phyloP scores from a whole-genome alignment of 2,797 vertebrate genomes.

The Fistularia tabacaria region DNA sequence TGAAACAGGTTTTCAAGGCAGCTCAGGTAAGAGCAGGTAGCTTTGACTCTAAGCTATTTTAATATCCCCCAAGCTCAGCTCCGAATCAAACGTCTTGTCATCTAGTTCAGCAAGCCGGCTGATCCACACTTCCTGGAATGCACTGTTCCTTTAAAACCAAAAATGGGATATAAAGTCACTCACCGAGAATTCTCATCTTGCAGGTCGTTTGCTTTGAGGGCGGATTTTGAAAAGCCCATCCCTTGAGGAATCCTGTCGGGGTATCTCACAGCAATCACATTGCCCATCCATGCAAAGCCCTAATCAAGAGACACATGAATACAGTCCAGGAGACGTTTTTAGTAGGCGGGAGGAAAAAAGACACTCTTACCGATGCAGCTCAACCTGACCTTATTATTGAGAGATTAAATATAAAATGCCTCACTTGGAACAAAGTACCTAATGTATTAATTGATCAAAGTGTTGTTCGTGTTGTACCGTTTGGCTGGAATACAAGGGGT shows the following conservation, averaged over 20 bases:
- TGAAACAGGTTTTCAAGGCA: too few species aligned
- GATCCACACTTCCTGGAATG: background rate
- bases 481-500: too few species aligned
- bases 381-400: too few species aligned
- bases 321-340: background rate
- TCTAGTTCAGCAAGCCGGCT: background rate
- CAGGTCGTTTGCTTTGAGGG: constrained; percentile 44
- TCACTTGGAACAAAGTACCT: too few species aligned
- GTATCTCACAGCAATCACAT: constrained; percentile 64
- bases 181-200: constrained; percentile 35
- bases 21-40: too few species aligned
- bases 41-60: too few species aligned
- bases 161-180: constrained; percentile 9
- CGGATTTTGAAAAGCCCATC: constrained; percentile 67
- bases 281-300: constrained; percentile 57
- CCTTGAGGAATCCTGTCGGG: constrained; percentile 68
- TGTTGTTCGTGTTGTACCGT: too few species aligned
- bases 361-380: too few species aligned
- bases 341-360: too few species aligned
- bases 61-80: too few species aligned
- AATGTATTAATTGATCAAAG: too few species aligned
- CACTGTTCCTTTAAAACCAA: background rate
- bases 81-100: background rate
- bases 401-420: too few species aligned
- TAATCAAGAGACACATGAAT: constrained; percentile 16